Base-by-base conservation (phyloP, 2,113 vertebrate genomes). In the Leucoraja erinaceus region DNA sequence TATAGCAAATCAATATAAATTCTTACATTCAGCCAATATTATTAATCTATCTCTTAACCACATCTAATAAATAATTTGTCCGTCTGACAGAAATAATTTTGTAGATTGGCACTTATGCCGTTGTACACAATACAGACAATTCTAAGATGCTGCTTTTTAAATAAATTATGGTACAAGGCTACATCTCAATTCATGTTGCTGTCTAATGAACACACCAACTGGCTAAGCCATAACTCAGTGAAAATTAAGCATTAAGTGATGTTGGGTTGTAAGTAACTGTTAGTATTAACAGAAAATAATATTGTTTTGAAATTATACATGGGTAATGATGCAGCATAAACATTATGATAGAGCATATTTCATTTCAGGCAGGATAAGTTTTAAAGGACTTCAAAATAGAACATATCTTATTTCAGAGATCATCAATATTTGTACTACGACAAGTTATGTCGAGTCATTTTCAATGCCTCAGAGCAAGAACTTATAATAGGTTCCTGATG, bases 1-100 rank as follows among this genome's bases (percentile, higher is more conserved):
- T 33, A 77, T 10, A 77, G 31, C 61, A 28, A 84, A 5, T 84
- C 54, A 61, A 61, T 84, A 59, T 84, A 84, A 61, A 22, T 9
- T 61, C 25, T 84, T 84, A 61, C 22, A 59, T 61, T 84, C 54
- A 84, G 25, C 81, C 81, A 84, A 59, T 84, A 61, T 84, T 84
- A 84, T 11, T 14, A 5, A 61, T 59, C 56, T n/a, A 84, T 6
- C 61, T 84, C 25, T 1, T 61, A 59, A n/a, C 54, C 22, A 61
- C 25, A 59, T n/a, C 54, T 10, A 84, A 59, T 28, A 56, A 81
- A 81, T 61, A 59, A 84, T 84, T 84, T 10, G 25, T 61, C 9
- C 56, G 9, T 59, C 25, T 59, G 56, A 84, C 1, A n/a, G 54
- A 84, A 84, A 61, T 22, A 61, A 84, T 84, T 25, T 56, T 20